These are phyloP conservation scores for Ypsolopha sequella DNA, from an alignment of 2,888 invertebrate species.

Conservation along the genomic window DNA sequence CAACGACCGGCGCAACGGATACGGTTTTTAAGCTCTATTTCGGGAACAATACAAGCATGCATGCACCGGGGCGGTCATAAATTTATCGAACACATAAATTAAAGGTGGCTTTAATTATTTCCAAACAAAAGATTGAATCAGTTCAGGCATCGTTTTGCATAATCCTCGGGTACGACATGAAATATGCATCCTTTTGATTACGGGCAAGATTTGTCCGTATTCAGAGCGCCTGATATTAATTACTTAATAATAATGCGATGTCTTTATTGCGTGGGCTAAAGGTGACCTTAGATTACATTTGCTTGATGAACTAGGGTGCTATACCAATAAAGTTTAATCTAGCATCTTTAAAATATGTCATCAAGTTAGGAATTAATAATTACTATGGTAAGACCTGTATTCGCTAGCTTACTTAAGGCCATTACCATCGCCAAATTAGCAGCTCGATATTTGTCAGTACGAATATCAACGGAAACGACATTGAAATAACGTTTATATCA, in stretches of 20 bases:
- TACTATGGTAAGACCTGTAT: too few relatives aligned
- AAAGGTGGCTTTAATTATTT: conserved; percentile 28
- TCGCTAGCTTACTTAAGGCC: too few relatives aligned
- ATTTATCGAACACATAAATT: conserved; percentile 28
- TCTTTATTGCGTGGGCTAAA: conserved; percentile 10
- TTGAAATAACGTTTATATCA: too few relatives aligned
- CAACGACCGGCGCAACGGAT: not conserved
- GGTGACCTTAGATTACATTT: too few relatives aligned
- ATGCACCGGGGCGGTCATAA: conserved; percentile 8
- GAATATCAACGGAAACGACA: too few relatives aligned
- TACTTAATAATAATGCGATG: conserved; percentile 14
- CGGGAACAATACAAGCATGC: conserved; percentile 4
- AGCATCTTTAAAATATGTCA: too few relatives aligned
- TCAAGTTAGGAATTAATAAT: too few relatives aligned
- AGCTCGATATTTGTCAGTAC: too few relatives aligned
- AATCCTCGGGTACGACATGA: conserved; percentile 20
- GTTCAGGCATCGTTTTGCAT: conserved; percentile 25
- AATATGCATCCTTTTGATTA: conserved; percentile 14
- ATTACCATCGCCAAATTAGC: too few relatives aligned
- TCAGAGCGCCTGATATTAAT: conserved; percentile 8
- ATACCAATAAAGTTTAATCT: too few relatives aligned
- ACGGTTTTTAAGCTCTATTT: conserved; percentile 5
- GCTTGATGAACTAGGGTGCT: not conserved
- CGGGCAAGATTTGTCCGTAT: conserved; percentile 18
- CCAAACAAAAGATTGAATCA: conserved; percentile 30